phyloP scores from a whole-genome alignment of 2,797 vertebrate species.

The Crenichthys baileyi region DNA sequence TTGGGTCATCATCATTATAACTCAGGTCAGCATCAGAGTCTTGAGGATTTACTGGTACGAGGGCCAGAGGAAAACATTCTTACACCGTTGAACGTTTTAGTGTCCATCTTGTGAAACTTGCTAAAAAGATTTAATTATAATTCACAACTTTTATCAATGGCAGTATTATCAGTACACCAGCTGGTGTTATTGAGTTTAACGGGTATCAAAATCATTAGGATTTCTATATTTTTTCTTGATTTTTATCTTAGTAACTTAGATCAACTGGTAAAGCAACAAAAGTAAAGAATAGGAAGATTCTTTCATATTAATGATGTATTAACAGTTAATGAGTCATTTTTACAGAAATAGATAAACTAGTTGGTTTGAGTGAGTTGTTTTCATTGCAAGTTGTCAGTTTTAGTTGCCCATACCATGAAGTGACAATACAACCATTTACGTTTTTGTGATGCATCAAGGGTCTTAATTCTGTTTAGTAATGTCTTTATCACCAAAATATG shows the following conservation, averaged over 20 bases:
- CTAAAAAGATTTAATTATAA: background rate
- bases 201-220: background rate
- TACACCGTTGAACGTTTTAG: constrained; percentile 15
- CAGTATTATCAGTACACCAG: background rate
- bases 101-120: background rate
- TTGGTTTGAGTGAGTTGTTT: background rate
- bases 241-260: background rate
- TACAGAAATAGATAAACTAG: background rate
- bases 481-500: background rate
- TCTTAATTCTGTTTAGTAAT: background rate
- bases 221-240: background rate
- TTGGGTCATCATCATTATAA: background rate
- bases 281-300: background rate
- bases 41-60: constrained; percentile 3
- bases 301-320: background rate
- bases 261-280: background rate
- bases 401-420: constrained; percentile 1
- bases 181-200: background rate
- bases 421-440: background rate
- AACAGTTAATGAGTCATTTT: background rate
- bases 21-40: constrained; percentile 1
- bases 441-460: background rate
- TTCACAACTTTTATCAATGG: background rate
- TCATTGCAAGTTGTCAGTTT: background rate
- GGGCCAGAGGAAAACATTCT: background rate